Evolutionary conservation across 2,113 vertebrate genomes (phyloP), one percentile per base, ranked within the genome.

Genomic region (Eublepharis macularius): DNA sequence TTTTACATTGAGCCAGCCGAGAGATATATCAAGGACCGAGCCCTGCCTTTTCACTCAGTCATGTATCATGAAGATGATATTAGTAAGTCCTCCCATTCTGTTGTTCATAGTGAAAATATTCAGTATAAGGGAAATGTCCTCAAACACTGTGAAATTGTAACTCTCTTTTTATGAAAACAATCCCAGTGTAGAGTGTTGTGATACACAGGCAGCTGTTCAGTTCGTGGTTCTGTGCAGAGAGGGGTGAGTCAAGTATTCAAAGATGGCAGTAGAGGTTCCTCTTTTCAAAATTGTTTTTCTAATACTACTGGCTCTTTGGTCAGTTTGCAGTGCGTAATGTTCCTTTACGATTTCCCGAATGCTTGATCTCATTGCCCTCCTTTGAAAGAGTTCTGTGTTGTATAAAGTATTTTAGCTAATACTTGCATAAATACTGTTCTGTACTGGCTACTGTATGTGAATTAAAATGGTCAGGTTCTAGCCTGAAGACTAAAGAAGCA

Each of bases 21-120:
- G 92, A 97, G 99, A 95, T 99, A 99, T 91, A 95, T 98, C 80
- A 96, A 97, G 94, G 96, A 97, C 88, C 94, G 92, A 91, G 93
- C 92, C 32, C 93, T 97, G 7, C 96, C 97, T 7, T 99, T 98
- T 95, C 99, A 99, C 90, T 99, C 99, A 24, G 96, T 99, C 95
- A 99, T 99, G 91, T 99, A 99, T 95, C 99, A 99, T 51, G 98
- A 99, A 95, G 97, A 98, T 91, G 98, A 99, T 94, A 97, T 99
- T 79, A 91, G 99, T 99, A 95, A 98, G 98, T 98, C 87, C 39
- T 93, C 92, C 32, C 8, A 21, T 85, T 91, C 81, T 87, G 82
- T 88, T 66, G 72, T 83, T 63, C 79, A 14, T 88, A 91, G 45
- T 73, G 47, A 19, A 87, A 84, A 82, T 29, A 78, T 66, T 51